Evolutionary conservation across 2,797 vertebrate genomes (phyloP), one percentile per base, ranked within the genome.

Genomic region (Acanthis flammea): DNA sequence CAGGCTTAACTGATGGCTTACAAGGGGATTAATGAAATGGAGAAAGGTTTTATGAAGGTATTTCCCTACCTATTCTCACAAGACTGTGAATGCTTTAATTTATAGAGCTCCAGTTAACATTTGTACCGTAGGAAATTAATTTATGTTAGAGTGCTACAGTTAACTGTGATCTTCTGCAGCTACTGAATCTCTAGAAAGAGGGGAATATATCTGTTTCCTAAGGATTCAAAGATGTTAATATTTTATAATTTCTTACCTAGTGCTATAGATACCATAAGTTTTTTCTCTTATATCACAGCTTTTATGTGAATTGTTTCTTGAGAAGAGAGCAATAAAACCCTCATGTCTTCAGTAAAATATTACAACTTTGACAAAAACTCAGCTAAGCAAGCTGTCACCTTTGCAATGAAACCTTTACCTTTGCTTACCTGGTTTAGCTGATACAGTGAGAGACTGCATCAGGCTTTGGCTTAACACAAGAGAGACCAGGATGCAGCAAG

Each of bases 1-100:
- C 44, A 78, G 54, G 44, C 16, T 95, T 87, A 94, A 87, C 58
- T 82, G 77, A 72, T 94, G 28, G 10, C 18, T 94, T 91, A 78
- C 4, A 21, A 65, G 14, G 4, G 30, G 70, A 81, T 94, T 94
- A 94, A 81, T 72, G 67, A 78, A 91, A 81, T 54, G 39, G 27
- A 95, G 54, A 92, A 81, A 6, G 79, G 24, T 45, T 81, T 88
- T 74, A 74, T 77, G 31, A 67, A 81, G 11, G 7, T 57, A 90
- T 86, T 81, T 53, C 19, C 30, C 21, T 81, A 65, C 37, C 13
- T 73, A 23, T 73, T 72, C 60, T 85, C 78, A 82, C 50, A 87
- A 76, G 57, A 19, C 30, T 83, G 5, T 55, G 31, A 74, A 55
- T 35, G 37, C 16, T 67, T 80, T 58, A 33, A 60, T 30, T 86